Evolutionary conservation across 2,888 invertebrate species (phyloP).

Genomic region (Andrena dorsata): DNA sequence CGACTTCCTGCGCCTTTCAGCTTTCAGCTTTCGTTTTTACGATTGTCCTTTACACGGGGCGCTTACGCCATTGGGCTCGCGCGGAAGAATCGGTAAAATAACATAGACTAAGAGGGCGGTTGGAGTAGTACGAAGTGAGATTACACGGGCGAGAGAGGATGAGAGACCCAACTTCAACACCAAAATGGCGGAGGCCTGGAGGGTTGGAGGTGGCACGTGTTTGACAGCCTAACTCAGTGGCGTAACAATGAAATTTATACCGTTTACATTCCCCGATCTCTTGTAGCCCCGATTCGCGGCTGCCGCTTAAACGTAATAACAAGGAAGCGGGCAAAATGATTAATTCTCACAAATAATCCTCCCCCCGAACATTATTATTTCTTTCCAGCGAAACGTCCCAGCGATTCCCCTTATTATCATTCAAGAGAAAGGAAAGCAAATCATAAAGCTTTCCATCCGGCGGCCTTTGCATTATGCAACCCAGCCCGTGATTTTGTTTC

Average conservation of each 20-base stretch:
- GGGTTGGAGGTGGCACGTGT: slow-evolving; percentile 74
- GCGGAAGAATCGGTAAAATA: slow-evolving; percentile 61
- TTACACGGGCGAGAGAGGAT: slow-evolving; percentile 60
- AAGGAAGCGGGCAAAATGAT: neutral
- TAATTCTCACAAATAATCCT: neutral
- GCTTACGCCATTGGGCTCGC: slow-evolving; percentile 50
- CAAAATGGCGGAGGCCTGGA: slow-evolving; percentile 71
- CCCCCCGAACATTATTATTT: neutral
- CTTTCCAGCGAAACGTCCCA: neutral
- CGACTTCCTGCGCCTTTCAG: slow-evolving; percentile 14
- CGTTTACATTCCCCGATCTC: slow-evolving; percentile 19
- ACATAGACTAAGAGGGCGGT: slow-evolving; percentile 43
- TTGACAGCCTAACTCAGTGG: slow-evolving; percentile 68
- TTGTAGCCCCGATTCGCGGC: neutral
- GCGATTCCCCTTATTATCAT: neutral
- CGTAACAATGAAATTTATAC: slow-evolving; percentile 52
- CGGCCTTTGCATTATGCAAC: neutral
- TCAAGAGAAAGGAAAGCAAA: neutral
- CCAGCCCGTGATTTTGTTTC: neutral
- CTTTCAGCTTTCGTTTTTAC: slow-evolving; percentile 37
- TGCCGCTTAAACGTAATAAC: neutral
- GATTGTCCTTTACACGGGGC: slow-evolving; percentile 20
- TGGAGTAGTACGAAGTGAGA: slow-evolving; percentile 59
- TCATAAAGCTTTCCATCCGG: neutral
- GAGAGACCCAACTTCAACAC: slow-evolving; percentile 60